phyloP scores from a whole-genome alignment of 1,140 invertebrate species.

The Mylabris phalerata region DNA sequence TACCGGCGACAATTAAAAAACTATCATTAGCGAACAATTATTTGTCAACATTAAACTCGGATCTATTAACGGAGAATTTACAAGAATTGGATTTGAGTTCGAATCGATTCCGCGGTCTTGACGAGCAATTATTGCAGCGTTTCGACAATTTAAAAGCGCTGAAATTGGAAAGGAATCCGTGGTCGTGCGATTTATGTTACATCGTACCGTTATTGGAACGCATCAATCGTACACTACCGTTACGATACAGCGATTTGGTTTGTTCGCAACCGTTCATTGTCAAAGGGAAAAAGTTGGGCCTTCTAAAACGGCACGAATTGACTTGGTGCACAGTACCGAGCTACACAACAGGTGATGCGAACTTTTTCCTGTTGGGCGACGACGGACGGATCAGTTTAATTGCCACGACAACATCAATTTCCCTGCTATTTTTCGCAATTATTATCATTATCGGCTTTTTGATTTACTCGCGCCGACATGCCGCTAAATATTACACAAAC shows the following conservation, averaged over 20 bases:
- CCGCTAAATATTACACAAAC: slow-evolving; percentile 66
- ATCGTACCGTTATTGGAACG: slow-evolving; percentile 50
- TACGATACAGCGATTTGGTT: slow-evolving; percentile 33
- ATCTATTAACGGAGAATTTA: slow-evolving; percentile 50
- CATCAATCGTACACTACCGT: slow-evolving; percentile 45
- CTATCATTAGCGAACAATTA: slow-evolving; percentile 54
- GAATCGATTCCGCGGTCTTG: slow-evolving; percentile 54
- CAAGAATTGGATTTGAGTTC: slow-evolving; percentile 54
- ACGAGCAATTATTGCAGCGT: slow-evolving; percentile 48
- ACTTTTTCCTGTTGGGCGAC: slow-evolving; percentile 41
- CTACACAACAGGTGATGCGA: slow-evolving; percentile 33
- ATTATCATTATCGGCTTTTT: slow-evolving; percentile 47
- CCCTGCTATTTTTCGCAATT: slow-evolving; percentile 47
- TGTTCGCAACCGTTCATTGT: slow-evolving; percentile 49
- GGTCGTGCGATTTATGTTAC: slow-evolving; percentile 62
- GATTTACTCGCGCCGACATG: slow-evolving; percentile 54
- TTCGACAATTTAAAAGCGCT: slow-evolving; percentile 48
- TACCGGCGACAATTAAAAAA: slow-evolving; percentile 46
- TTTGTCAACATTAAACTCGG: slow-evolving; percentile 48
- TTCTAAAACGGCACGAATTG: slow-evolving; percentile 44
- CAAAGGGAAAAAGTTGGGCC: slow-evolving; percentile 45
- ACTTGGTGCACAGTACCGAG: slow-evolving; percentile 45
- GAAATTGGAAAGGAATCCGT: slow-evolving; percentile 55
- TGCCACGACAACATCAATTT: slow-evolving; percentile 49
- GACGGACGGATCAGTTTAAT: slow-evolving; percentile 53